Base-by-base conservation (phyloP, 2,888 invertebrate genomes). In the Operophtera brumata region DNA sequence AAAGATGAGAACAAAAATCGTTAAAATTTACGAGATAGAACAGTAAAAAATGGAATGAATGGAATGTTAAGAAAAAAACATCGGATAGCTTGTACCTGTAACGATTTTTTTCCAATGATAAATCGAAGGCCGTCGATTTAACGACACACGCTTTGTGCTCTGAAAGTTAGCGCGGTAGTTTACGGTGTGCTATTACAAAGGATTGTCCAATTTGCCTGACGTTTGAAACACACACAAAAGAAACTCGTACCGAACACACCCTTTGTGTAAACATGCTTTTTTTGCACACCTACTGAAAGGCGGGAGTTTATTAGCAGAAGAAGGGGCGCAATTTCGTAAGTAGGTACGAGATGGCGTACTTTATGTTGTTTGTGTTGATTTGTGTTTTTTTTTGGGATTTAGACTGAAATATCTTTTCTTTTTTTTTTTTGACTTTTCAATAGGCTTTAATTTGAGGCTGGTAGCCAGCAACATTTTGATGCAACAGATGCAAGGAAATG, bases 141-240 rank as follows among this genome's bases (percentile, higher is more conserved):
- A 61, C 56, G 50, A 58, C 52, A 48, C 44, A 47, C 37, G 49
- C 49, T 55, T 57, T 59, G 56, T 55, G 54, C 56, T 56, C 30
- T 30, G 54, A 52, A 53, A 59, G 61, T 34, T 56, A 53, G 54
- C 59, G 46, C 25, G 30, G 50, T 56, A 61, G 62, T 65, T 62
- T 59, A 61, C 59, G 59, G 61, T 55, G 57, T 47, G 42, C 55
- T 57, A 50, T 58, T 57, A 65, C 64, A 65, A 62, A 59, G 58
- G 61, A 59, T 62, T 61, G 65, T 65, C 59, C 62, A 65, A 65
- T 62, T 65, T 61, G 59, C 57, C 65, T 62, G 62, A 59, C 62
- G 62, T 59, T 62, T 62, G 61, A 58, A 62, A 65, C 61, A 65
- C 57, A 59, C 43, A 65, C 65, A 65, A 65, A 64, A 59, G 62